Conservation (phyloP, 92 coral and sea anemone genomes). For the Chrysogorgia sp. region DNA sequence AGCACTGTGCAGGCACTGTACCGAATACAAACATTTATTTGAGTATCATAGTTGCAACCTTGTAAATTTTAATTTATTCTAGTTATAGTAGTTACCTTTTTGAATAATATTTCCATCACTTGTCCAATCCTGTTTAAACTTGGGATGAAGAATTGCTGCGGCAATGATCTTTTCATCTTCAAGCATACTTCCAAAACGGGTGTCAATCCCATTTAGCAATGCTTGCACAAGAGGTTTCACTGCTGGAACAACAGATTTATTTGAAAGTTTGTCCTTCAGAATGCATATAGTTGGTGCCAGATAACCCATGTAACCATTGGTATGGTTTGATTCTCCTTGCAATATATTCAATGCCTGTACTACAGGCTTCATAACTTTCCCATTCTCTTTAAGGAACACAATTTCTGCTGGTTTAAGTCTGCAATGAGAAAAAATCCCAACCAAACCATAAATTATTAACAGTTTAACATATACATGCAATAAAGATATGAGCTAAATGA, state of each 20-base stretch:
- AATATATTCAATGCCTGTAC: not conserved
- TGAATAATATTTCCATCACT: not conserved
- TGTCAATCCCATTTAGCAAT: constrained; percentile 8
- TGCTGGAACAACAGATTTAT: not conserved
- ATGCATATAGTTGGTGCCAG: not conserved
- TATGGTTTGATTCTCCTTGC: constrained; percentile 12
- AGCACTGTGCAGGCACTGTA: no score
- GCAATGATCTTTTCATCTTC: not conserved
- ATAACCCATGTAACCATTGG: not conserved
- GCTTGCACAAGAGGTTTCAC: not conserved
- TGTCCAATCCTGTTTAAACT: not conserved
- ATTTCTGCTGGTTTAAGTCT: constrained; percentile 14
- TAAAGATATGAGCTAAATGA: no score
- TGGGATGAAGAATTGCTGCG: no score
- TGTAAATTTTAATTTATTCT: no score
- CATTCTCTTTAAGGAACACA: not conserved
- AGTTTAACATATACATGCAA: no score
- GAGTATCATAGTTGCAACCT: no score
- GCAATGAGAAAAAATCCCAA: no score
- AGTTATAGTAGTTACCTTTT: constrained; percentile 4
- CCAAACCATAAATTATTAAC: no score
- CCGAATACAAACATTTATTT: no score
- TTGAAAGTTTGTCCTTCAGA: not conserved
- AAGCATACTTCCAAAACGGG: not conserved
- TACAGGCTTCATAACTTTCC: not conserved